These are phyloP conservation scores for Emydoidea blandingii DNA, from an alignment of 2,797 vertebrate species.

Conservation along the genomic window DNA sequence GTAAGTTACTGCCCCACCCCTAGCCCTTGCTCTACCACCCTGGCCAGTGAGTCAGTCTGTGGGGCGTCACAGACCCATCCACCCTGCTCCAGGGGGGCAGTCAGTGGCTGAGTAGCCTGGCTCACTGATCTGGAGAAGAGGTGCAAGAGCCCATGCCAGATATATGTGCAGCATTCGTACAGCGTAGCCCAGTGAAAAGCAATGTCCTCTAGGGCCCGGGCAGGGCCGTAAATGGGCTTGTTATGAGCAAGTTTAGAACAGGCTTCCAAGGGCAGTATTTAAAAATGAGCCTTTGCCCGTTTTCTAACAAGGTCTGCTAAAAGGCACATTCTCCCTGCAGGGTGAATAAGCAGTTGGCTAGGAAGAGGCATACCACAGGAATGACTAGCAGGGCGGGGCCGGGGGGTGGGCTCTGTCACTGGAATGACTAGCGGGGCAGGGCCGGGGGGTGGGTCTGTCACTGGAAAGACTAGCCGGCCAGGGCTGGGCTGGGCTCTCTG, in stretches of 20 bases:
- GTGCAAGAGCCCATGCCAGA: not conserved
- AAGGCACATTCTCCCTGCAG: not conserved
- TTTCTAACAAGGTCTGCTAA: not conserved
- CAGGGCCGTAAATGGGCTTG: not conserved
- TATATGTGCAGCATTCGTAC: not conserved
- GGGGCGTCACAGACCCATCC: accelerated
- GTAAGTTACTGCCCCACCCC: not conserved
- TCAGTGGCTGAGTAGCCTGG: not conserved
- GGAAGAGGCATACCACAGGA: not conserved
- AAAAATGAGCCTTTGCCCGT: not conserved
- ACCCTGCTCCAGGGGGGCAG: too few relatives aligned
- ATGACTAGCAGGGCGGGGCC: not conserved
- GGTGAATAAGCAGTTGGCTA: not conserved
- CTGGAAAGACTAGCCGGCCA: too few relatives aligned
- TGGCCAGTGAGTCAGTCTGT: not conserved
- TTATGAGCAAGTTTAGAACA: not conserved
- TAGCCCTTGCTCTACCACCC: not conserved
- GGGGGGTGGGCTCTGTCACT: too few relatives aligned
- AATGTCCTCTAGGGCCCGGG: not conserved
- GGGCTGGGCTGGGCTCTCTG: too few relatives aligned
- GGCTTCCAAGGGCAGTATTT: not conserved
- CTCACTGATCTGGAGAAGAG: too few relatives aligned
- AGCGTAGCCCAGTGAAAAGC: not conserved
- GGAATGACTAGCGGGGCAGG: too few relatives aligned
- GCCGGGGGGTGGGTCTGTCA: too few relatives aligned